Conservation (phyloP, 2,113 vertebrate genomes). For the Harpagus bidentatus region DNA sequence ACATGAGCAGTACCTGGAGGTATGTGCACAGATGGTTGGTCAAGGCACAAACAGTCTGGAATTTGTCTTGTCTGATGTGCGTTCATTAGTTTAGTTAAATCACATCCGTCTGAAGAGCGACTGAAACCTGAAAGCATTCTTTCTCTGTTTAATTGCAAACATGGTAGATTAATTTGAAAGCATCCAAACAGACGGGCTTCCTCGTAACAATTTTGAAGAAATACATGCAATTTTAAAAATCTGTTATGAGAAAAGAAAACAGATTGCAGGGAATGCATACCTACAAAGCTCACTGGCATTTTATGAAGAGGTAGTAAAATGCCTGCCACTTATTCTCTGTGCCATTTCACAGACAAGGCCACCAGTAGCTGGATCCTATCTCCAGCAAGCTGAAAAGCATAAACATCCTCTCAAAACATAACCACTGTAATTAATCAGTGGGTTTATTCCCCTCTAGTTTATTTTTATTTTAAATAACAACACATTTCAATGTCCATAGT, state of each 20-base stretch:
- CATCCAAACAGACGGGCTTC: conserved; percentile 1
- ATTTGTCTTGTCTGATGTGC: conserved; percentile 78
- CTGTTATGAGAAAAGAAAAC: background rate
- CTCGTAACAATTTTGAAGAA: background rate
- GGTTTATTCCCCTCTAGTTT: conserved; percentile 19
- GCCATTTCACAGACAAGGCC: background rate
- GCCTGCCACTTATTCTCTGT: background rate
- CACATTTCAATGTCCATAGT: background rate
- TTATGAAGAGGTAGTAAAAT: background rate
- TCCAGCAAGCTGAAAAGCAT: background rate
- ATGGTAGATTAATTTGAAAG: conserved; percentile 39
- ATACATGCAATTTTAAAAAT: background rate
- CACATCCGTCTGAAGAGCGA: conserved; percentile 64
- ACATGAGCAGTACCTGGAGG: conserved; percentile 80
- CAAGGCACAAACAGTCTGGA: conserved; percentile 80
- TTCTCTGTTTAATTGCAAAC: conserved; percentile 58
- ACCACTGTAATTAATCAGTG: background rate
- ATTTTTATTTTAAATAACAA: background rate
- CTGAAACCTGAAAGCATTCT: conserved; percentile 66
- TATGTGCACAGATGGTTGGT: conserved; percentile 80
- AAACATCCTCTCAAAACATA: conserved; percentile 13
- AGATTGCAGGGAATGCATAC: background rate
- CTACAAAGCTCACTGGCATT: background rate
- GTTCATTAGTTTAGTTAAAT: conserved; percentile 78
- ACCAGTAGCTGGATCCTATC: background rate